Evolutionary conservation across 2,797 vertebrate species (phyloP), one percentile per base, ranked within the genome.

Genomic region (Lithobates pipiens): DNA sequence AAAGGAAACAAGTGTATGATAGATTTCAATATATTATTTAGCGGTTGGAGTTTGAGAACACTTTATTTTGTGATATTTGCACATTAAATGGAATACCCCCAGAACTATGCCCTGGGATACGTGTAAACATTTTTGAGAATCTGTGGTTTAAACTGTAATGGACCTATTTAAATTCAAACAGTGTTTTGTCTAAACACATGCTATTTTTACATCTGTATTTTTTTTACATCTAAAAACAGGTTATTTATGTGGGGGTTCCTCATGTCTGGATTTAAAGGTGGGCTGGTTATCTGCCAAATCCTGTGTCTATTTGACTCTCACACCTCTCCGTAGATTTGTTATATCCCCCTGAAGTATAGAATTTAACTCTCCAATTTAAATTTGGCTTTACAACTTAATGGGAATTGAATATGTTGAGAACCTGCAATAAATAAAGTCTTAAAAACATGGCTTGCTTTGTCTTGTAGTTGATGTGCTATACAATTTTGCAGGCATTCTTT

Each of bases 341-440:
- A 92, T 91, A 85, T 90, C 91, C 89, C 92, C 90, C 90, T 27
- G 27, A 92, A 92, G 91, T 91, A 85, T 90, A 91, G 85, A 83
- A 76, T 83, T 89, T 77, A 89, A 85, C 86, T 91, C 85, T 89
- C 88, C 91, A 90, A 92, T 95, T 93, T 92, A 91, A 81, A 91
- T 90, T 91, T 94, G 92, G 90, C 91, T 90, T 91, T 90, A 88
- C 89, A 91, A 61, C 82, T 75, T 80, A 89, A 89, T 91, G 89
- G 85, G 83, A 2, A 91, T 90, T 88, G 89, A 94, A 91, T 91
- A 90, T 92, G 93, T 94, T 90, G 89, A 90, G 92, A 91, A 89
- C 2, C 34, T 91, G 84, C 87, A 92, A 89, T 93, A 93, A 94
- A 93, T 93, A 92, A 91, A 89, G 68, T 88, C 92, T 92, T 92